Evolutionary conservation across 1,140 invertebrate species (phyloP).

Genomic region (Aporrectodea caliginosa): DNA sequence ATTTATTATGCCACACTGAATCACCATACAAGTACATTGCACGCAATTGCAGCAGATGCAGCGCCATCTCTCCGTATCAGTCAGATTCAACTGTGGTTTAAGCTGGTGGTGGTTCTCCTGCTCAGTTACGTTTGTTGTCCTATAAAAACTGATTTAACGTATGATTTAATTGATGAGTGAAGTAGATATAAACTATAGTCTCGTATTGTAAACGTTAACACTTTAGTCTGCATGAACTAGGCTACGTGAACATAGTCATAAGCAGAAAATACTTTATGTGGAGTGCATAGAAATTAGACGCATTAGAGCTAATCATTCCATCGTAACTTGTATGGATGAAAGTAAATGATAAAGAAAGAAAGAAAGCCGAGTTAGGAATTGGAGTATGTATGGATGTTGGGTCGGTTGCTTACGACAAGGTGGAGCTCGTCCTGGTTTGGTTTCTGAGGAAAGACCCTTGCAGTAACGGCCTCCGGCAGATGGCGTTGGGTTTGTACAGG

Average conservation of each 20-base stretch:
- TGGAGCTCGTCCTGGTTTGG: conserved; percentile 1
- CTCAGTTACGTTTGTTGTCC: no score
- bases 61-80: not conserved
- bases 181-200: no score
- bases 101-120: no score
- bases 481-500: conserved; percentile 27
- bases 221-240: not conserved
- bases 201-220: no score
- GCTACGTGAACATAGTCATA: not conserved
- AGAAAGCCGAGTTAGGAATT: not conserved
- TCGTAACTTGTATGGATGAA: not conserved
- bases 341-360: not conserved
- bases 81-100: not conserved
- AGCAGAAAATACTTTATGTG: not conserved
- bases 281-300: not conserved
- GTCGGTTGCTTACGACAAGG: conserved; percentile 9
- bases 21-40: not conserved
- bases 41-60: not conserved
- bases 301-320: not conserved
- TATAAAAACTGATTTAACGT: no score
- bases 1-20: no score
- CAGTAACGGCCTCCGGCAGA: conserved; percentile 15
- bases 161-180: no score
- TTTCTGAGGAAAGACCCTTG: not conserved
- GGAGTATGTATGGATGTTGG: not conserved